phyloP scores from a whole-genome alignment of 2,888 invertebrate genomes.

The Timema cristinae region DNA sequence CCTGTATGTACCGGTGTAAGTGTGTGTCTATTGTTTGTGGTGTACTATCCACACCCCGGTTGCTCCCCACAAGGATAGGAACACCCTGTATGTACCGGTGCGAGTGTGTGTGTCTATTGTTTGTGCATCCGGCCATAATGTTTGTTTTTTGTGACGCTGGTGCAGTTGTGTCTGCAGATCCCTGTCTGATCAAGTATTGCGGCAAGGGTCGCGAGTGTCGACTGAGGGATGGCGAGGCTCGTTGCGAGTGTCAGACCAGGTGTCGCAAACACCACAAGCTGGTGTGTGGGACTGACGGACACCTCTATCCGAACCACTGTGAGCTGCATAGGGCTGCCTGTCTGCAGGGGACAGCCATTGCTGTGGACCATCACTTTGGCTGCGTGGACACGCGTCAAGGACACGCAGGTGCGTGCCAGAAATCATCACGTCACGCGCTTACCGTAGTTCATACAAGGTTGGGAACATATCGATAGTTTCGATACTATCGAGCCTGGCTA shows the following conservation, averaged over 20 bases:
- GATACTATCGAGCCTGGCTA: too few relatives aligned
- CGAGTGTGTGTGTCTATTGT: background rate
- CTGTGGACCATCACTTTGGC: slow-evolving; percentile 52
- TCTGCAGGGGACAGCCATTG: slow-evolving; percentile 51
- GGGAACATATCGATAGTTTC: too few relatives aligned
- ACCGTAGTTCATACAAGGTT: too few relatives aligned
- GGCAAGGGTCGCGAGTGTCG: slow-evolving; percentile 62
- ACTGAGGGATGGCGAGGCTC: slow-evolving; percentile 49
- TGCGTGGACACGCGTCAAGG: slow-evolving; percentile 41
- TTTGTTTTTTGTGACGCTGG: background rate
- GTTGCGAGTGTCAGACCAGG: slow-evolving; percentile 59
- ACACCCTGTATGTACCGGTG: background rate
- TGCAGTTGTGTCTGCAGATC: slow-evolving; percentile 23
- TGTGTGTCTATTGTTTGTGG: background rate
- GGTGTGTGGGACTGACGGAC: slow-evolving; percentile 64
- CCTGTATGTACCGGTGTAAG: slow-evolving; percentile 4
- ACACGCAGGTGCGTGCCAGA: background rate
- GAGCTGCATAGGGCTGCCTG: slow-evolving; percentile 62
- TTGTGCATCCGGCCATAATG: background rate
- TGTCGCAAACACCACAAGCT: slow-evolving; percentile 55
- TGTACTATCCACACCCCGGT: too few relatives aligned
- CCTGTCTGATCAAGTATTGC: slow-evolving; percentile 46
- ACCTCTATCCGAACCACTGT: slow-evolving; percentile 63
- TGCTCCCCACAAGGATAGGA: background rate
- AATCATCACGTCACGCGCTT: too few relatives aligned